phyloP scores from a whole-genome alignment of 2,797 vertebrate genomes.

The Chromobotia macracanthus region DNA sequence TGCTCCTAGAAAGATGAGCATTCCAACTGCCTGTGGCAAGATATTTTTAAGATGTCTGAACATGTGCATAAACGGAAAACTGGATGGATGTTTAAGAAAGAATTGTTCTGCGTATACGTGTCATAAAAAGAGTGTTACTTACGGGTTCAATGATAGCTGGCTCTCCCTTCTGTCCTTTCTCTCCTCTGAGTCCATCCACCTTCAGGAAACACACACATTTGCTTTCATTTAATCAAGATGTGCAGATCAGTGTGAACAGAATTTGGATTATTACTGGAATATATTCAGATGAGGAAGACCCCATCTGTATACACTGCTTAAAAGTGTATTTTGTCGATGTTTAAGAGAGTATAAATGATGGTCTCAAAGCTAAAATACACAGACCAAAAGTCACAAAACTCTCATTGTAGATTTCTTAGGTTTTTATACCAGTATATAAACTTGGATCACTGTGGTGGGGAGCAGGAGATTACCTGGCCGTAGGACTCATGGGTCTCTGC shows the following conservation, averaged over 20 bases:
- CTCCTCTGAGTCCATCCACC: slow-evolving; percentile 87
- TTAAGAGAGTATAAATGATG: too few species aligned
- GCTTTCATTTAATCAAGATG: slow-evolving; percentile 26
- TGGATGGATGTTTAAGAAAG: not conserved
- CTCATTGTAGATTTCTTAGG: too few species aligned
- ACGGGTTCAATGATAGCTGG: slow-evolving; percentile 96
- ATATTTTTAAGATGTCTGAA: not conserved
- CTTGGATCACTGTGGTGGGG: not conserved
- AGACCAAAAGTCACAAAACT: too few species aligned
- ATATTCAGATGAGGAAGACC: not conserved
- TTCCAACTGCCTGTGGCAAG: not conserved
- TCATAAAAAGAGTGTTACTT: slow-evolving; percentile 68
- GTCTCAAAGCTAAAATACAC: not conserved
- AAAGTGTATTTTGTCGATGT: too few species aligned
- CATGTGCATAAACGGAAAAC: not conserved
- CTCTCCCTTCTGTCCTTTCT: slow-evolving; percentile 98
- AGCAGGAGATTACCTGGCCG: slow-evolving; percentile 74
- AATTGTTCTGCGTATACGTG: not conserved
- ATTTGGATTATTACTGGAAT: not conserved
- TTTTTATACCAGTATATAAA: not conserved
- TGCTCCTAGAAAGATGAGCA: not conserved
- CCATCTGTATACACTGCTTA: too few species aligned
- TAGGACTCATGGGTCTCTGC: slow-evolving; percentile 83
- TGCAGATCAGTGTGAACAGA: not conserved
- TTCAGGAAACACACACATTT: slow-evolving; percentile 64